Base-by-base conservation (phyloP, 1,140 invertebrate species). In the Drosophila rufa region DNA sequence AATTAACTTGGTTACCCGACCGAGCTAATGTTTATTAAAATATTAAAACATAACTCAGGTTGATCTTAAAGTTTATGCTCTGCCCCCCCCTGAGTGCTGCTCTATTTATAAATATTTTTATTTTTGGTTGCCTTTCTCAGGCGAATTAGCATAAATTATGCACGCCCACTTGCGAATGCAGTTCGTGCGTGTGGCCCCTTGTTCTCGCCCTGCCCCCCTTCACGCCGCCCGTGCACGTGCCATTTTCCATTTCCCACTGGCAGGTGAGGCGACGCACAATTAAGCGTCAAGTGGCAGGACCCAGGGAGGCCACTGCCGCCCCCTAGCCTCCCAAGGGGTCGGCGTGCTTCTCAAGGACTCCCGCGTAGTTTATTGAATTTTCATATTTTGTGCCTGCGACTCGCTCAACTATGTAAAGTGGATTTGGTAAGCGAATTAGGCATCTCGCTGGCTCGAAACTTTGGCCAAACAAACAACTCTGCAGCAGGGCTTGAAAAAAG, bases 111-210 rank as follows among this genome's bases (percentile, higher is more conserved):
- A 42, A 25, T 61, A 47, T 64, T 30, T 60, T 62, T 51, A 43
- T 78, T 79, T 67, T 48, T 45, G 22, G 40, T 59, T 70, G 43
- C 15, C 36, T 66, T 87, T 90, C 84, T 84, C 84, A 89, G 69
- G 80, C 36, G 53, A 89, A 89, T 89, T 90, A 89, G 64, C 85
- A 90, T 90, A 89, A 89, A 89, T 89, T 89, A 89, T 89, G 85
- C 85, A 90, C 85, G 85, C 85, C 85, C 85, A 89, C 85, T 89
- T 89, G 81, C 85, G 50, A 90, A 69, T 89, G 85, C 79, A 90
- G 62, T 77, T 90, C 85, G 85, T 89, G 85, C 85, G 85, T 89
- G 85, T 61, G 45, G 19, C 42, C 51, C 22, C 46, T 27, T 42
- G 33, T 42, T 53, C n/a, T n/a, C 22, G 45, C 2, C 8, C 8